Evolutionary conservation across 1,140 invertebrate species (phyloP), one percentile per base, ranked within the genome.

Genomic region (Thalassaphorura encarpata): DNA sequence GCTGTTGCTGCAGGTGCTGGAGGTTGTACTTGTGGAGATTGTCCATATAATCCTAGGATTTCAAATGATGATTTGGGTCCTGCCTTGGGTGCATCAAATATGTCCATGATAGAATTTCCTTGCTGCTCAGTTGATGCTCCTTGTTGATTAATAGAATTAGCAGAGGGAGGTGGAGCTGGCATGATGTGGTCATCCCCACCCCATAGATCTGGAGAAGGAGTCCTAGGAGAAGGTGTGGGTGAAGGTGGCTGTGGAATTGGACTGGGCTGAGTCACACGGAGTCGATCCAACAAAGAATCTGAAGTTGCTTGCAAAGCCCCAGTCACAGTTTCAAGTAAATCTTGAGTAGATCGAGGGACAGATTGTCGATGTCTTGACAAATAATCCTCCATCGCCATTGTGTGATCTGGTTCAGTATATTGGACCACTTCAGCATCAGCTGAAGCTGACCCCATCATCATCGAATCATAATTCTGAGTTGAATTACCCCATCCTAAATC

Each of bases 221-320:
- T 80, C 56, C 87, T 84, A 0, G 87, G 86, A 2, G 87, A 89
- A 1, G 87, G 87, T 61, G 84, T 87, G 1, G 87, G 85, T 1
- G 86, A 86, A 67, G 87, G 84, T 19, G 84, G 73, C 62, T 84
- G 82, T 40, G 82, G 71, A 0, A 87, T 62, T 19, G 69, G 69
- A 58, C 68, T 69, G 21, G 69, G 69, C 31, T 66, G 66, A 1
- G 86, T 89, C 8, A 83, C 83, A 58, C 85, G 83, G 41, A 90
- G 78, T 42, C 87, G 80, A 59, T 89, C 84, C 36, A 90, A 67
- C 43, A 92, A 73, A 69, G 87, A 82, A 19, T 85, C 84, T 52
- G 86, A 89, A 0, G 86, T 87, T 26, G 87, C 85, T 68, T 91
- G 86, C 83, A 92, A 82, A 41, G 85, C 85, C 4, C 85, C 87